A percentile compares a stretch with the other conserved stretches of the same genome.
phyloP scores from a whole-genome alignment of 2,113 vertebrate genomes.

The Archilochus colubris region DNA sequence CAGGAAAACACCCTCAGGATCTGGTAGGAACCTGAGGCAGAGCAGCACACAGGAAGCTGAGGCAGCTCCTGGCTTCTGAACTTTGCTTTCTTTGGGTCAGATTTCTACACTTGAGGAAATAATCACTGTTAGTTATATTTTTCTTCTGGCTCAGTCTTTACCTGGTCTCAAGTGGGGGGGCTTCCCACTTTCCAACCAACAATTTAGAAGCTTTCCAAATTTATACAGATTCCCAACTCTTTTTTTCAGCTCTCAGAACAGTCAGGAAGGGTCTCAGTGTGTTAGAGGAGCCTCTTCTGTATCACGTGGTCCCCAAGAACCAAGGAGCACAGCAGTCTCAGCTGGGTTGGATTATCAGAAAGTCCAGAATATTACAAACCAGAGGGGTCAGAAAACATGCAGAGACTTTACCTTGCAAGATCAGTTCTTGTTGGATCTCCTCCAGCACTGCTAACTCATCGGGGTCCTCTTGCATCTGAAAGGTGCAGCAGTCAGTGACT shows the following conservation, averaged over 20 bases:
- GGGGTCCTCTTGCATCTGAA: conserved; percentile 69
- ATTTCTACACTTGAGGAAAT: not conserved
- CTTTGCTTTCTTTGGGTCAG: not conserved
- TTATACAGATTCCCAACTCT: not conserved
- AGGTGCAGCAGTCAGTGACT: not conserved
- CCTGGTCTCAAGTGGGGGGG: accelerated
- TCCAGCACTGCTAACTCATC: conserved; percentile 84
- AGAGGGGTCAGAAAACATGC: not conserved
- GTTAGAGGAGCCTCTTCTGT: not conserved
- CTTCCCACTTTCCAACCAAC: not conserved
- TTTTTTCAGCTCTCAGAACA: not conserved
- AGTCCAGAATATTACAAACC: not conserved
- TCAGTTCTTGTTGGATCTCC: conserved; percentile 90
- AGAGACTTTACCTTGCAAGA: conserved; percentile 79
- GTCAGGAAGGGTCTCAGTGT: not conserved
- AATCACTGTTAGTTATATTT: not conserved
- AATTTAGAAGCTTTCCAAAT: not conserved
- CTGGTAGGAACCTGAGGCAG: accelerated
- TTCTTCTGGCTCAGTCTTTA: accelerated
- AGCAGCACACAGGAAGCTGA: not conserved
- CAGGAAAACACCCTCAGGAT: not conserved
- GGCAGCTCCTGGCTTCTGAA: accelerated
- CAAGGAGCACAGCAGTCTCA: not conserved
- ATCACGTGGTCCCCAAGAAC: accelerated
- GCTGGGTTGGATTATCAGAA: not conserved